phyloP scores from a whole-genome alignment of 2,888 invertebrate genomes.

The Uropetala carovei region DNA sequence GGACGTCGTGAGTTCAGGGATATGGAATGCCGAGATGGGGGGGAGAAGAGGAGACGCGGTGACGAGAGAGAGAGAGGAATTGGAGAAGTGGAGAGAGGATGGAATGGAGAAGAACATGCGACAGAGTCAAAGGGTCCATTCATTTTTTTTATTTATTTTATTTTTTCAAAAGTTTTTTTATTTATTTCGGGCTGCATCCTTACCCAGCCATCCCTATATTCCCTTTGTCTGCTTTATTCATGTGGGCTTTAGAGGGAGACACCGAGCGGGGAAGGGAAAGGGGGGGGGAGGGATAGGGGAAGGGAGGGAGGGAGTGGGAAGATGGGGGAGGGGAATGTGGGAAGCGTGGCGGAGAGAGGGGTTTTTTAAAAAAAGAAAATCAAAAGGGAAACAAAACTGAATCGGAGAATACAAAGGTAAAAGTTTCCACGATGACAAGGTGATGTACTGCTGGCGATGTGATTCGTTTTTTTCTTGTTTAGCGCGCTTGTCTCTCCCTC shows the following conservation, averaged over 20 bases:
- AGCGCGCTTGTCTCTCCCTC: not conserved
- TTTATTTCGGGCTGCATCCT: not conserved
- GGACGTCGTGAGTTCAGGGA: not conserved
- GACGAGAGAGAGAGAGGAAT: not conserved
- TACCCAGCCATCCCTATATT: not conserved
- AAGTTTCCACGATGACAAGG: not conserved
- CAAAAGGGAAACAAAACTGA: not conserved
- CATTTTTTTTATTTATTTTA: not conserved
- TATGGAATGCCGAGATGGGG: not conserved
- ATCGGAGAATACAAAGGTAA: conserved; percentile 4
- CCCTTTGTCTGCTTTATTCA: not conserved
- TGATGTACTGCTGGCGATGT: not conserved
- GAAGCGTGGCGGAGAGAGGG: not conserved
- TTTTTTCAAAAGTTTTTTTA: too few species aligned
- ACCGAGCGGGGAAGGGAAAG: not conserved
- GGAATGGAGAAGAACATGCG: not conserved
- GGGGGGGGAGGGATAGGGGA: not conserved
- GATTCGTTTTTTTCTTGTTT: not conserved
- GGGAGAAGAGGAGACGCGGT: not conserved
- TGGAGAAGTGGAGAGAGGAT: not conserved
- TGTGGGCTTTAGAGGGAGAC: not conserved
- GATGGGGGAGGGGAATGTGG: not conserved
- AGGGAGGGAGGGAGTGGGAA: not conserved
- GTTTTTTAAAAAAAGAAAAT: not conserved
- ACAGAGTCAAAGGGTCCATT: not conserved